A percentile compares a stretch with the other conserved stretches of the same genome.
Evolutionary conservation across 2,797 vertebrate genomes (phyloP).

Genomic region (Pantherophis vulpinus): DNA sequence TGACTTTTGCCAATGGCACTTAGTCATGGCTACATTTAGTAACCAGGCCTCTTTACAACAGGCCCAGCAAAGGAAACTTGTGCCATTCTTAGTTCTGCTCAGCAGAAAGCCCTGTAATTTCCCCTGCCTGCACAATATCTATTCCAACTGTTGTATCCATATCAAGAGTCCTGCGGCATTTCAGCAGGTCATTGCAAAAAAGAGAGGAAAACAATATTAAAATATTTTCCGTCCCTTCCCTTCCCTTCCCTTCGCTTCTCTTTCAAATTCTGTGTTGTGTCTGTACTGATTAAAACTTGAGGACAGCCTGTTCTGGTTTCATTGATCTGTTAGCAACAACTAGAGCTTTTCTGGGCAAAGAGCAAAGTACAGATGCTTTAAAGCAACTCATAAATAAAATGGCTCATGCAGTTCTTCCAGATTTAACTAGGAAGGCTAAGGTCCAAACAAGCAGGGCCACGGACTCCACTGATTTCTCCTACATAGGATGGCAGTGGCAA

Average conservation of each 20-base stretch:
- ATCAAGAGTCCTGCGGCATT: background rate
- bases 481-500: background rate
- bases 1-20: background rate
- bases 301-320: background rate
- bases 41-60: background rate
- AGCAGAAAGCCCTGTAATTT: background rate
- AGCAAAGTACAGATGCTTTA: background rate
- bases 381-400: background rate
- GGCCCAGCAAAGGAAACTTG: background rate
- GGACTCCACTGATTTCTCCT: background rate
- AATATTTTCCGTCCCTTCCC: background rate
- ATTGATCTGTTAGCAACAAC: background rate
- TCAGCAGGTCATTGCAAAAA: background rate
- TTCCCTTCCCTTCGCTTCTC: background rate
- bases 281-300: background rate
- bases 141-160: background rate
- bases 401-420: background rate
- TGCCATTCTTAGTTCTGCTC: background rate
- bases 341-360: background rate
- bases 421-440: background rate
- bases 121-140: background rate
- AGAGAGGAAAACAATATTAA: background rate
- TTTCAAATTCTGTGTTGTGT: background rate
- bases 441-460: background rate
- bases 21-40: background rate